Base-by-base conservation (phyloP, 2,888 invertebrate genomes). In the Apotomis capreana region DNA sequence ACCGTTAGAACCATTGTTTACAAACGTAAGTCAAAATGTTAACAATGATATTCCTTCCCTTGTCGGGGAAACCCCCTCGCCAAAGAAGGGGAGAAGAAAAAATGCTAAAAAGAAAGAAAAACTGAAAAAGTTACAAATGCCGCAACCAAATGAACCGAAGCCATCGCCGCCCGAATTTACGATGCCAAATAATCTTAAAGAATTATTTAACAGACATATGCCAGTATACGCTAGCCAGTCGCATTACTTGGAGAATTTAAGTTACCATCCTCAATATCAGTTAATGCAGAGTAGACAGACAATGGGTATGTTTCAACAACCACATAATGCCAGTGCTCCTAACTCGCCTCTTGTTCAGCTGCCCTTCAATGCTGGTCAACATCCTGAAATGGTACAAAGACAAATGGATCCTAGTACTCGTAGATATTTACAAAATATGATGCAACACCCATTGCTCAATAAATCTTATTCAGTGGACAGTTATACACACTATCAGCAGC, bases 391-490 rank as follows among this genome's bases (percentile, higher is more conserved):
- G 15, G 46, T 46, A 52, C 70, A 64, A 59, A 59, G 76, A 10
- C 77, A 78, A 67, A 68, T 79, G 63, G 81, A 83, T 68, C 78
- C 79, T 49, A 82, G 75, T 62, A 83, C 84, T 26, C 84, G 86
- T 60, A 84, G 86, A 77, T 89, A 80, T 81, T 77, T 90, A 60
- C 89, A 91, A 81, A 92, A 92, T 85, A 84, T 86, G 69, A 81
- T 91, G 83, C 90, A 92, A 81, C 92, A 93, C 81, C 92, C 92
- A 37, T 79, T 92, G 72, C 79, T 92, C 12, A 86, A 81, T 74
- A 83, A 88, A 65, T 80, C 86, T 55, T 85, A 80, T 68, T 75
- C 78, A 59, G 76, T 77, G 59, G 77, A 74, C 74, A 75, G 80
- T 74, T 80, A 82, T 68, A 63, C 74, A 57, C 78, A 77, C 73